These are phyloP conservation scores for Phyto melanocephala DNA, from an alignment of 2,888 invertebrate genomes.

Conservation along the genomic window DNA sequence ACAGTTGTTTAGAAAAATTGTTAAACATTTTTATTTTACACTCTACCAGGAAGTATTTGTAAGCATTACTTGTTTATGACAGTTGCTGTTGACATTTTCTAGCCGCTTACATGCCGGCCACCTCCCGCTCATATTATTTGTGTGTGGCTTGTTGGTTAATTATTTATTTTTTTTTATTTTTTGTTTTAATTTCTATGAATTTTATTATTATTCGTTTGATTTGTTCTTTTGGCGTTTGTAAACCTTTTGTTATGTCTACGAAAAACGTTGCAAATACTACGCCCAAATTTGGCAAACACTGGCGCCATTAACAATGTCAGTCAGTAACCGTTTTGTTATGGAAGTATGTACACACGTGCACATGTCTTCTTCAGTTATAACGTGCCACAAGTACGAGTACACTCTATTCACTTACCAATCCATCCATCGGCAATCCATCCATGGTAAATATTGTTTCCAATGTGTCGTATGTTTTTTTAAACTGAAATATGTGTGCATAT, in stretches of 20 bases:
- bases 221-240: conserved; percentile 42
- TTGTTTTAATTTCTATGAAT: conserved; percentile 57
- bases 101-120: no score
- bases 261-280: conserved; percentile 57
- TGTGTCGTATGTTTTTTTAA: conserved; percentile 20
- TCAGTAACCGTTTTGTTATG: conserved; percentile 20
- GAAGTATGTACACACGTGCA: background rate
- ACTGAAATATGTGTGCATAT: no score
- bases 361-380: conserved; percentile 46
- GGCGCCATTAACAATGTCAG: conserved; percentile 62
- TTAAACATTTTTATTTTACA: no score
- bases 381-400: conserved; percentile 37
- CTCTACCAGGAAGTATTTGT: conserved; percentile 59
- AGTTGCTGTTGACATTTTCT: conserved; percentile 3
- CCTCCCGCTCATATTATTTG: background rate
- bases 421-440: conserved; percentile 1
- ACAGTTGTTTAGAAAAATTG: background rate
- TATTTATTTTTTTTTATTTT: background rate
- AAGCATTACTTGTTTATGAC: conserved; percentile 50
- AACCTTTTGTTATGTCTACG: conserved; percentile 14
- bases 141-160: conserved; percentile 1
- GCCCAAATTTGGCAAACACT: conserved; percentile 65
- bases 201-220: conserved; percentile 61
- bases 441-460: conserved; percentile 15
- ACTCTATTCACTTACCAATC: background rate